A percentile compares a stretch with the other conserved stretches of the same genome.
Evolutionary conservation across 2,888 invertebrate genomes (phyloP).

Genomic region (Platypus cylindrus): DNA sequence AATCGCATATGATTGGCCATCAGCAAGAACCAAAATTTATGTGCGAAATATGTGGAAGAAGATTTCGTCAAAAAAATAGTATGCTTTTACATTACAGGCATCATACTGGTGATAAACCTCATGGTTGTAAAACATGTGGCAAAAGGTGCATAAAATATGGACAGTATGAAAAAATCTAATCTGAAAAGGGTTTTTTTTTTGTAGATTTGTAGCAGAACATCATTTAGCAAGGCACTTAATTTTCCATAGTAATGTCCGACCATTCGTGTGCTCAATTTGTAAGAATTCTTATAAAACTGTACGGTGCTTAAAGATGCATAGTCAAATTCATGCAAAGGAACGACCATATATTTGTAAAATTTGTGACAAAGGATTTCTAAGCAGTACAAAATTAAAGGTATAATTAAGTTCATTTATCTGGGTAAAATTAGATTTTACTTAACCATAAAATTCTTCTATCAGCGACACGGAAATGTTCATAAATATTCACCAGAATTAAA

Average conservation of each 20-base stretch:
- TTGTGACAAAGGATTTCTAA: conserved; percentile 45
- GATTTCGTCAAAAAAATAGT: conserved; percentile 42
- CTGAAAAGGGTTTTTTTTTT: conserved; percentile 5
- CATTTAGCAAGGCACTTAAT: conserved; percentile 35
- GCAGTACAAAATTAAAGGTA: conserved; percentile 42
- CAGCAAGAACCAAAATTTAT: conserved; percentile 33
- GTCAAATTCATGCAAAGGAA: conserved; percentile 40
- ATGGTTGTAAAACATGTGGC: conserved; percentile 39
- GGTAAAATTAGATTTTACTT: too few relatives aligned
- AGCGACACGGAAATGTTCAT: conserved; percentile 46
- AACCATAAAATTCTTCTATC: too few relatives aligned
- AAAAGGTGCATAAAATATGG: conserved; percentile 29
- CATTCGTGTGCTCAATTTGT: conserved; percentile 38
- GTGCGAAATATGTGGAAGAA: conserved; percentile 45
- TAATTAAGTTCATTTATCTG: too few relatives aligned
- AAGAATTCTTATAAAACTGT: conserved; percentile 45
- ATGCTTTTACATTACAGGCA: conserved; percentile 38
- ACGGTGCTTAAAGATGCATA: conserved; percentile 43
- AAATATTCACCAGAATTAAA: too few relatives aligned
- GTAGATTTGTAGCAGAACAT: conserved; percentile 35
- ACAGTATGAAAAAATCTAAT: too few relatives aligned
- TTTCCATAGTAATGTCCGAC: conserved; percentile 33
- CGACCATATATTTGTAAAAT: conserved; percentile 42
- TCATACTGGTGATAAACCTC: conserved; percentile 37
- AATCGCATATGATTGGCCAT: conserved; percentile 36